A percentile compares a stretch with the other conserved stretches of the same genome.
Conservation (phyloP, 2,797 vertebrate species). For the Acanthurus lineatus region DNA sequence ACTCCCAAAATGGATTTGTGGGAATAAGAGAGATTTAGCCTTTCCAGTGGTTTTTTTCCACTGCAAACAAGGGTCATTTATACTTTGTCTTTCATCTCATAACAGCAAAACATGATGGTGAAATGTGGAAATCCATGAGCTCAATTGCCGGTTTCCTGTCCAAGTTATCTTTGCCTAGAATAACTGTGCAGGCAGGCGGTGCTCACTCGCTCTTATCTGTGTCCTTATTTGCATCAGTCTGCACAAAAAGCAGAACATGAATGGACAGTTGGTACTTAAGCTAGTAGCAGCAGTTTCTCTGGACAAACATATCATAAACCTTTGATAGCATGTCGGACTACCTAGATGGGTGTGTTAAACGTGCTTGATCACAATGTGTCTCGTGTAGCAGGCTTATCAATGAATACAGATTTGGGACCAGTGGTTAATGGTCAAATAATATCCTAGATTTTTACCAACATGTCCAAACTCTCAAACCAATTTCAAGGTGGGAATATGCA, state of each 20-base stretch:
- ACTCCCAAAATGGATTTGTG: slow-evolving; percentile 9
- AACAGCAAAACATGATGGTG: neutral
- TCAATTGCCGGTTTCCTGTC: neutral
- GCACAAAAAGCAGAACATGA: slow-evolving; percentile 29
- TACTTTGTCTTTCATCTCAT: neutral
- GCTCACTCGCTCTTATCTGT: slow-evolving; percentile 23
- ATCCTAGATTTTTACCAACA: neutral
- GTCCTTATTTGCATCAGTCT: slow-evolving; percentile 58
- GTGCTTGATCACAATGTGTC: neutral
- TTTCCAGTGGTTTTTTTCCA: slow-evolving; percentile 12
- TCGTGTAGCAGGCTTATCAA: neutral
- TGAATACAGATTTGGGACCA: neutral
- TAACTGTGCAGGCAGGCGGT: neutral
- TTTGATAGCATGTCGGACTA: neutral
- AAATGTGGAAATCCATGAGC: slow-evolving; percentile 16
- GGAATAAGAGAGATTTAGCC: slow-evolving; percentile 10
- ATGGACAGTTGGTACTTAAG: slow-evolving; percentile 31
- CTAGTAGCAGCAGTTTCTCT: slow-evolving; percentile 4
- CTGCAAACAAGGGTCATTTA: neutral
- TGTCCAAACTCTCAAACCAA: neutral
- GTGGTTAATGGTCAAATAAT: neutral
- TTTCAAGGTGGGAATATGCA: neutral
- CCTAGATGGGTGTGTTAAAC: neutral
- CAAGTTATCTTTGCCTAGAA: slow-evolving; percentile 13
- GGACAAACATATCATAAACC: slow-evolving; percentile 32